Percentiles rank a stretch among this genome's conserved stretches.
These are phyloP conservation scores for Edolisoma coerulescens DNA, from an alignment of 2,113 vertebrate species.

Conservation along the genomic window DNA sequence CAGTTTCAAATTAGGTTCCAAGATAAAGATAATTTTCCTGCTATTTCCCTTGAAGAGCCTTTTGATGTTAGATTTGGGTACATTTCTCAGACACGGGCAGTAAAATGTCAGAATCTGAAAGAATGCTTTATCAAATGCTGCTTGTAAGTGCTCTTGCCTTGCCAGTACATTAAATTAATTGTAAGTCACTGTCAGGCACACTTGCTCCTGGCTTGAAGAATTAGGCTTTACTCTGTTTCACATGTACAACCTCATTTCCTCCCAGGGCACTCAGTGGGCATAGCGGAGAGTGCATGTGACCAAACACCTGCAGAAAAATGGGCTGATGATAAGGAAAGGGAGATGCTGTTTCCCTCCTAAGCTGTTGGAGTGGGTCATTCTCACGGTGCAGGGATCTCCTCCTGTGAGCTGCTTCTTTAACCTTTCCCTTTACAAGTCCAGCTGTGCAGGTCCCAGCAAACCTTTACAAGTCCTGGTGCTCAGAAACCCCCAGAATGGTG, in stretches of 20 bases:
- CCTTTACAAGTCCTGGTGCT: neutral
- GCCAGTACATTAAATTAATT: neutral
- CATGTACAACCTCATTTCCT: accelerated
- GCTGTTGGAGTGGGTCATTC: neutral
- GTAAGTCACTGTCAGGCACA: neutral
- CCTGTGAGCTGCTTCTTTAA: neutral
- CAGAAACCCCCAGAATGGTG: neutral
- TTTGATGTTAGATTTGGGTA: neutral
- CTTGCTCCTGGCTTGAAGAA: neutral
- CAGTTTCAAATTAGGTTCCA: neutral
- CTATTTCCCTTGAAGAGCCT: neutral
- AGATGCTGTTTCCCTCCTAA: neutral
- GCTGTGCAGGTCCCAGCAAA: neutral
- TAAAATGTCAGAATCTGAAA: neutral
- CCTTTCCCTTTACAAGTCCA: neutral
- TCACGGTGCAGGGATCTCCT: neutral
- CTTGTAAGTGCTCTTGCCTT: neutral
- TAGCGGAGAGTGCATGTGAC: neutral
- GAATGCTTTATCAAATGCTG: neutral
- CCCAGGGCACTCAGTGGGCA: neutral
- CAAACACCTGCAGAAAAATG: neutral
- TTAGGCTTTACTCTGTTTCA: neutral
- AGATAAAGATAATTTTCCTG: neutral
- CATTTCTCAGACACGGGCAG: neutral
- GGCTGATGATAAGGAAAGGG: neutral